phyloP scores from a whole-genome alignment of 2,797 vertebrate genomes.

The Capromys pilorides region DNA sequence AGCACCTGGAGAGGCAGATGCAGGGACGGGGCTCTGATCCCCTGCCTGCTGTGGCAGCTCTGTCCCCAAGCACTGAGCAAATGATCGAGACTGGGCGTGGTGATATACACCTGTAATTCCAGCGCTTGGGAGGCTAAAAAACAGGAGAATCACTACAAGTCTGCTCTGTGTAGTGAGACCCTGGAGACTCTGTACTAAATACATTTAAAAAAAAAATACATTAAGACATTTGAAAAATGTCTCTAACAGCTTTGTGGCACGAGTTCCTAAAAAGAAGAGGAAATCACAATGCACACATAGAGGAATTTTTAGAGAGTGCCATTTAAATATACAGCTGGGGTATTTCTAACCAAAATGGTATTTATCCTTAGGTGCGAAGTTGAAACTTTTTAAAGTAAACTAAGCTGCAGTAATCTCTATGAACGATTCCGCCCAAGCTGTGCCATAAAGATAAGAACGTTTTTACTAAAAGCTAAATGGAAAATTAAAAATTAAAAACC shows the following conservation, averaged over 20 bases:
- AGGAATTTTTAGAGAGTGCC: background rate
- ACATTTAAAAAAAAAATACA: background rate
- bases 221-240: slow-evolving; percentile 3
- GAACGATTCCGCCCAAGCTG: background rate
- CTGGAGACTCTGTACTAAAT: too few relatives aligned
- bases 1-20: too few relatives aligned
- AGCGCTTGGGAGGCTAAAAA: too few relatives aligned
- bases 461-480: slow-evolving; percentile 6
- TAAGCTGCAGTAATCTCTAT: background rate
- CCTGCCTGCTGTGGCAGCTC: too few relatives aligned
- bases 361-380: background rate
- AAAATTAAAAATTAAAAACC: background rate
- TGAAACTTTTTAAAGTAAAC: background rate
- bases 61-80: too few relatives aligned
- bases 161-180: too few relatives aligned
- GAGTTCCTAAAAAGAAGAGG: slow-evolving; percentile 22
- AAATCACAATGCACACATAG: background rate
- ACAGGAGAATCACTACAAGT: too few relatives aligned
- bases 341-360: background rate
- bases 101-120: too few relatives aligned
- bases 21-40: too few relatives aligned
- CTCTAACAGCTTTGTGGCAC: background rate
- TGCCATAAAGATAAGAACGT: background rate
- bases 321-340: background rate
- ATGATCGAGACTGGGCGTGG: too few relatives aligned